phyloP scores from a whole-genome alignment of 2,797 vertebrate species.

The Danio tinwini region DNA sequence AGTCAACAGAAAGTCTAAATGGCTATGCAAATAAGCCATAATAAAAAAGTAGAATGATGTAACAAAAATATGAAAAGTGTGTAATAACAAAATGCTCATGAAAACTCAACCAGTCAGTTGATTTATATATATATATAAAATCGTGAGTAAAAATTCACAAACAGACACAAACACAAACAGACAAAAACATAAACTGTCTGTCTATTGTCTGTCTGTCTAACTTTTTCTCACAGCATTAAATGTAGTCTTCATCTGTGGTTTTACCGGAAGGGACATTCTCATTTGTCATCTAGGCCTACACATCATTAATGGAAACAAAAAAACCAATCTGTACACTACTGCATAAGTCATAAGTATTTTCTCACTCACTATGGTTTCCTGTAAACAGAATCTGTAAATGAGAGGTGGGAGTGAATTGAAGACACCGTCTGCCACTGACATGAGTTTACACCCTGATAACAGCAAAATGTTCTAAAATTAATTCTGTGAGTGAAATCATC shows the following conservation, averaged over 20 bases:
- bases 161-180: no score
- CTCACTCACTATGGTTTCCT: not conserved
- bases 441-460: slow-evolving; percentile 13
- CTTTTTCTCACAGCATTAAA: not conserved
- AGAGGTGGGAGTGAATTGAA: not conserved
- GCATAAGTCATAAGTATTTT: slow-evolving; percentile 10
- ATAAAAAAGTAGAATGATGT: no score
- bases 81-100: no score
- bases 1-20: no score
- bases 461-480: not conserved
- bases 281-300: not conserved
- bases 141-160: no score
- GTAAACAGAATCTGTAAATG: not conserved
- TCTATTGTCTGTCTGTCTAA: no score
- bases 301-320: not conserved
- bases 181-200: no score
- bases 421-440: not conserved
- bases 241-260: not conserved
- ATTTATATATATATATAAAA: no score
- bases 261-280: not conserved
- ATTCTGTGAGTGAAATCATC: not conserved
- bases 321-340: not conserved
- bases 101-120: no score
- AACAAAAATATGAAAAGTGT: no score
- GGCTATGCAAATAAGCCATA: no score